Conservation (phyloP, 2,888 invertebrate species). For the Sinopyrophorus schimmeli region DNA sequence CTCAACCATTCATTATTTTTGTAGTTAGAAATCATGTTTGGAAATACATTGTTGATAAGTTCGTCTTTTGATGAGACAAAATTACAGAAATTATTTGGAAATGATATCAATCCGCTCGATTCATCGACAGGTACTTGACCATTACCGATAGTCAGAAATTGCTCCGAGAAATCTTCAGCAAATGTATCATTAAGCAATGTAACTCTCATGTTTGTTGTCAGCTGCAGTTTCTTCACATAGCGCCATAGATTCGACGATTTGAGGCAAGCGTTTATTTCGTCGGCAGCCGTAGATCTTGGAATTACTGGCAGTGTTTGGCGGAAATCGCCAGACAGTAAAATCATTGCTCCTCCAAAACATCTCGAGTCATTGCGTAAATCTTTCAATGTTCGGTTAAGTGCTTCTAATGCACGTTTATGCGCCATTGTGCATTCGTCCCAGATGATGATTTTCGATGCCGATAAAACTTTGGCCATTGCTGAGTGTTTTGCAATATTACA, state of each 20-base stretch:
- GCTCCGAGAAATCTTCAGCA: conserved; percentile 44
- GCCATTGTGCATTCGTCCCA: conserved; percentile 54
- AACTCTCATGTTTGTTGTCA: conserved; percentile 31
- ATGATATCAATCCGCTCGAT: conserved; percentile 45
- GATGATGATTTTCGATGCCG: conserved; percentile 44
- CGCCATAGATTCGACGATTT: conserved; percentile 36
- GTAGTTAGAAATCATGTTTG: conserved; percentile 42
- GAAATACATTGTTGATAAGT: conserved; percentile 36
- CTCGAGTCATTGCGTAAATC: conserved; percentile 37
- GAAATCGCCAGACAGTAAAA: conserved; percentile 44
- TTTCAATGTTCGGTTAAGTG: conserved; percentile 42
- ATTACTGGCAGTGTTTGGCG: conserved; percentile 43
- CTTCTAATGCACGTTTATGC: conserved; percentile 46
- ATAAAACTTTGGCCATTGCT: conserved; percentile 40
- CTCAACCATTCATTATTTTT: conserved; percentile 39
- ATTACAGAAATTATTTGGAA: conserved; percentile 45
- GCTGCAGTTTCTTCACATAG: conserved; percentile 41
- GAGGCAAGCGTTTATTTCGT: conserved; percentile 40
- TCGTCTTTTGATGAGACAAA: conserved; percentile 36
- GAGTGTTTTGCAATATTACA: conserved; percentile 44
- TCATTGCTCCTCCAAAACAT: conserved; percentile 39
- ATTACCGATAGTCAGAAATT: conserved; percentile 48
- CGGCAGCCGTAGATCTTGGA: conserved; percentile 37
- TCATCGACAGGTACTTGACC: conserved; percentile 41
- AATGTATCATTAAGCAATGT: conserved; percentile 30